Conservation (phyloP, 2,797 vertebrate genomes). For the Phataginus tetradactyla region DNA sequence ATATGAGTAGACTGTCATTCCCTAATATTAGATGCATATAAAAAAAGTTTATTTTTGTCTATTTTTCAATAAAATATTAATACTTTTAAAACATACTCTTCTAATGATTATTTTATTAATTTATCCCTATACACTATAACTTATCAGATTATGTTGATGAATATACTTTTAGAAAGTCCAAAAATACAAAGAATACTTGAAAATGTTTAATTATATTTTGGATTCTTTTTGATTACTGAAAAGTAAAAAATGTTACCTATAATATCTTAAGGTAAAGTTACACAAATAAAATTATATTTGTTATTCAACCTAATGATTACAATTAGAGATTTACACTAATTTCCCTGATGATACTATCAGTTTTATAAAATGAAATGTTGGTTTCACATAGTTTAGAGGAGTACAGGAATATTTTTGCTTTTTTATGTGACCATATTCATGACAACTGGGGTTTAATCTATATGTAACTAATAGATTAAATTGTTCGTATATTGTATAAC, state of each 20-base stretch:
- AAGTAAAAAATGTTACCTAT: not conserved
- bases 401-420: not conserved
- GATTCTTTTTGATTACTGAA: not conserved
- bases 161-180: not conserved
- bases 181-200: not conserved
- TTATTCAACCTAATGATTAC: not conserved
- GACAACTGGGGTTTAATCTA: not conserved
- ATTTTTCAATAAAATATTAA: not conserved
- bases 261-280: not conserved
- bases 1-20: not conserved
- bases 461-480: not conserved
- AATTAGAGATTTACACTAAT: not conserved
- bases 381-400: not conserved
- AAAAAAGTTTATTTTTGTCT: not conserved
- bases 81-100: not conserved
- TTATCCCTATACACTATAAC: not conserved
- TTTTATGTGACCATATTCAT: not conserved
- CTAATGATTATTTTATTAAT: not conserved
- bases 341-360: not conserved
- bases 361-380: not conserved
- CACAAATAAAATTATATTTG: not conserved
- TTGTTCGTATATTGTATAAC: not conserved
- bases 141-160: not conserved
- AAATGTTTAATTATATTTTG: not conserved
- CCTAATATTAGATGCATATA: not conserved